These are phyloP conservation scores for Stenichneumon culpator DNA, from an alignment of 2,888 invertebrate genomes.

Conservation along the genomic window DNA sequence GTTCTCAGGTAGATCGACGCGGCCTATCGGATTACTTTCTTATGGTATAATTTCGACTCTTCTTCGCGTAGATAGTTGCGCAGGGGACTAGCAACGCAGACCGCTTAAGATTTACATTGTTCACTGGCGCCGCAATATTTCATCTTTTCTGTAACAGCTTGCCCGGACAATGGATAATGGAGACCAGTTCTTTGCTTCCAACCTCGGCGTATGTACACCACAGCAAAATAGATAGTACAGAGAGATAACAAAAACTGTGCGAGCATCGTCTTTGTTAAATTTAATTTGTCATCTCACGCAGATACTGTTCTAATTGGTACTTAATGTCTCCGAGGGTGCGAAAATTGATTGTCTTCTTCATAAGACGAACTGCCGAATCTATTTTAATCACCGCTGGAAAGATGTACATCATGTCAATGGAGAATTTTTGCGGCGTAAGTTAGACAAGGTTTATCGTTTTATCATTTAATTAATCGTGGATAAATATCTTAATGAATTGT, in stretches of 20 bases:
- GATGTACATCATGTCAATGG: too few species aligned
- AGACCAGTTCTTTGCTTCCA: conserved; percentile 13
- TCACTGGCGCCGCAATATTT: background rate
- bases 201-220: conserved; percentile 19
- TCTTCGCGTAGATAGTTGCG: background rate
- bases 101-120: background rate
- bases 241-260: background rate
- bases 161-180: conserved; percentile 14
- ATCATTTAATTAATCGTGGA: too few species aligned
- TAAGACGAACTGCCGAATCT: conserved; percentile 26
- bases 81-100: background rate
- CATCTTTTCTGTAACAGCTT: conserved; percentile 27
- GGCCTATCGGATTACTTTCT: background rate
- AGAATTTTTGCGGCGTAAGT: too few species aligned
- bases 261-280: background rate
- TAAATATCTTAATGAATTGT: too few species aligned
- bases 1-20: background rate
- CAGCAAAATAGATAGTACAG: background rate
- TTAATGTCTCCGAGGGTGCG: conserved; percentile 16
- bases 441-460: too few species aligned
- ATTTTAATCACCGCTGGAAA: background rate
- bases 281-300: too few species aligned
- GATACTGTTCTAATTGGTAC: background rate
- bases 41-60: background rate
- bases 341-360: background rate